Evolutionary conservation across 2,113 vertebrate genomes (phyloP).

Genomic region (Hydrochoerus hydrochaeris): DNA sequence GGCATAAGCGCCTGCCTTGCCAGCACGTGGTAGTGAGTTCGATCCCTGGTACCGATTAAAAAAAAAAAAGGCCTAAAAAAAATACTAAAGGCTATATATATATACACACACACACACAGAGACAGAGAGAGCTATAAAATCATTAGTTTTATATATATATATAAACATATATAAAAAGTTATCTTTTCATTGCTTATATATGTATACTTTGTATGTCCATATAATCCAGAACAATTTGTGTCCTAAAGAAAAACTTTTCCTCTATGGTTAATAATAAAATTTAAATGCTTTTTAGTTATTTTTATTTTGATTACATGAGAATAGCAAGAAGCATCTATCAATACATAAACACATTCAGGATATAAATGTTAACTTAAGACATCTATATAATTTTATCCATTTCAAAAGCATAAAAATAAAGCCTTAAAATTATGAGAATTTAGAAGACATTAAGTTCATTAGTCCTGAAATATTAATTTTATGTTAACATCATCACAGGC

Average conservation of each 20-base stretch:
- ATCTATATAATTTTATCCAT: background rate
- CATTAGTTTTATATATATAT: too few relatives aligned
- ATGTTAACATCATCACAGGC: background rate
- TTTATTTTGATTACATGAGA: background rate
- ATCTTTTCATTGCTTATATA: conserved; percentile 11
- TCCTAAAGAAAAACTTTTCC: background rate
- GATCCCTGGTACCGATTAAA: too few relatives aligned
- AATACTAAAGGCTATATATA: too few relatives aligned
- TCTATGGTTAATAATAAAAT: background rate
- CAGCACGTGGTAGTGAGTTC: too few relatives aligned
- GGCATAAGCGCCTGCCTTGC: background rate
- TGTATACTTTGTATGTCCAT: background rate
- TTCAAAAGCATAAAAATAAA: conserved; percentile 44
- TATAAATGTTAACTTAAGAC: conserved; percentile 31
- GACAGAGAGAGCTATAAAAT: too few relatives aligned
- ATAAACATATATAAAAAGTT: background rate
- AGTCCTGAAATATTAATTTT: conserved; percentile 28
- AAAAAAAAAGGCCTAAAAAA: too few relatives aligned
- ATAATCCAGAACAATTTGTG: conserved; percentile 26
- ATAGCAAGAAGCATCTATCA: background rate
- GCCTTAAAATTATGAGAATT: conserved; percentile 41
- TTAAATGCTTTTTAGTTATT: conserved; percentile 11
- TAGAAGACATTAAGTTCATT: background rate
- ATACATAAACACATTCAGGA: background rate
- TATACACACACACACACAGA: too few relatives aligned